A percentile compares a stretch with the other conserved stretches of the same genome.
phyloP scores from a whole-genome alignment of 2,797 vertebrate species.

The Champsocephalus gunnari region DNA sequence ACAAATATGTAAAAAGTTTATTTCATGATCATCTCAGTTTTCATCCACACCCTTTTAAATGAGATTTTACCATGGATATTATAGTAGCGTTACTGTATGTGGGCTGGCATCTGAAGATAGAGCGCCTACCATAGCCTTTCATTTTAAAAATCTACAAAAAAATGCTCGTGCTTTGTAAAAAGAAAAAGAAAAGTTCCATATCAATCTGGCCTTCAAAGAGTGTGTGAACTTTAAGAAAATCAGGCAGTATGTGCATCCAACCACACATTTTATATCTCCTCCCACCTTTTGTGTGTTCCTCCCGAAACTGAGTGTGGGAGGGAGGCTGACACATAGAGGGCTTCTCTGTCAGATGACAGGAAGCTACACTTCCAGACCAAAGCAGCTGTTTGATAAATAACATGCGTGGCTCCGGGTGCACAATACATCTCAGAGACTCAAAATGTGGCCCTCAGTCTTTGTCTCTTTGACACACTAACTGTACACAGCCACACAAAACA shows the following conservation, averaged over 20 bases:
- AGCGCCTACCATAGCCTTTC: conserved; percentile 56
- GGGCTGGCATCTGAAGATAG: conserved; percentile 61
- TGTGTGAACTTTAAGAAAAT: conserved; percentile 39
- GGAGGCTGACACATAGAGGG: conserved; percentile 37
- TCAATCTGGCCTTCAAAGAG: conserved; percentile 13
- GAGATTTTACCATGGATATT: conserved; percentile 64
- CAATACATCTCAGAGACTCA: conserved; percentile 37
- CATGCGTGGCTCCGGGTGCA: conserved; percentile 39
- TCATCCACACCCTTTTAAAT: conserved; percentile 48
- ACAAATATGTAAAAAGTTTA: conserved; percentile 8
- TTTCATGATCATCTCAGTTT: conserved; percentile 26
- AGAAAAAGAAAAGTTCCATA: background rate
- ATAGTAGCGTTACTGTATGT: conserved; percentile 46
- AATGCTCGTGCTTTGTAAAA: conserved; percentile 24
- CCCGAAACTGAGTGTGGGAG: conserved; percentile 33
- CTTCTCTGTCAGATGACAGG: conserved; percentile 55
- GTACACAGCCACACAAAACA: conserved; percentile 23
- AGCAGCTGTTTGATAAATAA: conserved; percentile 53
- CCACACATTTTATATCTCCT: conserved; percentile 40
- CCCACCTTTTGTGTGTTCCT: conserved; percentile 42
- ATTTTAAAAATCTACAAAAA: conserved; percentile 45
- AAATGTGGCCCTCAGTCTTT: conserved; percentile 56
- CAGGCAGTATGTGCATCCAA: conserved; percentile 4
- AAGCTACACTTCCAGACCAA: conserved; percentile 56
- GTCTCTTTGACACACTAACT: conserved; percentile 40